Evolutionary conservation across 2,888 invertebrate species (phyloP).

Genomic region (Atherix ibis): DNA sequence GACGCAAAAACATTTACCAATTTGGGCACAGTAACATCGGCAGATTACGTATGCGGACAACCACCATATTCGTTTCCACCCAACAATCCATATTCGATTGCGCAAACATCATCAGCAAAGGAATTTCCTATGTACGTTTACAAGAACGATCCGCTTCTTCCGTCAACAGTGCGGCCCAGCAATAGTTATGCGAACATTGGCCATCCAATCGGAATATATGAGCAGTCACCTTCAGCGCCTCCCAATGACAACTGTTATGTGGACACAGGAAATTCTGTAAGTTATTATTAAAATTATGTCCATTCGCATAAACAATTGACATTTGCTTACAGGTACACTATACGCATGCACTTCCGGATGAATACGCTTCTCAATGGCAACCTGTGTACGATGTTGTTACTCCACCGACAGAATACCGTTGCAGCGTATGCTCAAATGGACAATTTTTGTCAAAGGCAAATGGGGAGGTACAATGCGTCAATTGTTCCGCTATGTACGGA

Average conservation of each 20-base stretch:
- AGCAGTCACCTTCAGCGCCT: too few species aligned
- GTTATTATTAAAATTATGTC: too few species aligned
- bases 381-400: not conserved
- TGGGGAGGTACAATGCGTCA: slow-evolving; percentile 7
- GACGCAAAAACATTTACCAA: slow-evolving; percentile 31
- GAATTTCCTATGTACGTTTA: slow-evolving; percentile 21
- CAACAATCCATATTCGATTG: slow-evolving; percentile 8
- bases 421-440: slow-evolving; percentile 1
- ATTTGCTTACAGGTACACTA: too few species aligned
- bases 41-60: slow-evolving; percentile 6
- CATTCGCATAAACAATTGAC: too few species aligned
- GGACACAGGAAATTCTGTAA: too few species aligned
- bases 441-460: slow-evolving; percentile 19
- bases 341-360: slow-evolving; percentile 25
- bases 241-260: too few species aligned
- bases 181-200: slow-evolving; percentile 12
- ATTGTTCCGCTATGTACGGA: slow-evolving; percentile 15
- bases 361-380: slow-evolving; percentile 18
- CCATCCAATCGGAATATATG: too few species aligned
- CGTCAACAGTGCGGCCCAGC: slow-evolving; percentile 20
- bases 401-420: slow-evolving; percentile 2
- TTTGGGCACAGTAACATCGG: slow-evolving; percentile 18
- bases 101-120: slow-evolving; percentile 14
- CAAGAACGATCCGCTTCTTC: slow-evolving; percentile 26
- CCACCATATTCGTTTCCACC: slow-evolving; percentile 5